phyloP scores from a whole-genome alignment of 2,797 vertebrate genomes.

The Propithecus perrieri region DNA sequence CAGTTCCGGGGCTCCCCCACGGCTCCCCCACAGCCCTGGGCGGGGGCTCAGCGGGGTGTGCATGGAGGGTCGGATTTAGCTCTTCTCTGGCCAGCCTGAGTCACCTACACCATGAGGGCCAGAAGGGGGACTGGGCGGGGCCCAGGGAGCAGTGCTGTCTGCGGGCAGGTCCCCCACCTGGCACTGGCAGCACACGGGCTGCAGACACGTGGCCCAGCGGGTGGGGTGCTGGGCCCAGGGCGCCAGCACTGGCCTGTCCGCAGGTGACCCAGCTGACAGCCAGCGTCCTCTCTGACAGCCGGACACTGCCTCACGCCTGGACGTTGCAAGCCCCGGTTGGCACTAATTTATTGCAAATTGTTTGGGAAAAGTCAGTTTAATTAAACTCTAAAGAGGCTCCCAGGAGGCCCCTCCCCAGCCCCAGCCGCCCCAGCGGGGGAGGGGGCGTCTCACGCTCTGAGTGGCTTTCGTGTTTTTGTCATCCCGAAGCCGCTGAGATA shows the following conservation, averaged over 20 bases:
- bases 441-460: fast-evolving
- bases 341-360: conserved; percentile 47
- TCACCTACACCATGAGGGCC: background rate
- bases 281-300: fast-evolving
- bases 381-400: conserved; percentile 49
- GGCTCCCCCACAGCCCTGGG: too few relatives aligned
- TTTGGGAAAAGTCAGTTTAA: conserved; percentile 59
- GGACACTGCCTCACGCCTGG: background rate
- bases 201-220: background rate
- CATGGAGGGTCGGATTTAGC: too few relatives aligned
- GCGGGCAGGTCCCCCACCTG: fast-evolving
- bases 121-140: fast-evolving
- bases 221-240: background rate
- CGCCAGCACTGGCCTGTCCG: fast-evolving
- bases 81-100: too few relatives aligned
- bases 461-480: background rate
- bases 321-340: background rate
- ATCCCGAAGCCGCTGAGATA: conserved; percentile 56
- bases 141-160: background rate
- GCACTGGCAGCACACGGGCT: fast-evolving
- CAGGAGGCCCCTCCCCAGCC: background rate
- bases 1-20: background rate
- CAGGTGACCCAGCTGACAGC: background rate
- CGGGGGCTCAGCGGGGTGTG: background rate
- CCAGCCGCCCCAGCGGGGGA: background rate